Percentiles rank a stretch among this genome's conserved stretches.
Conservation (phyloP, 1,140 invertebrate genomes). For the Galleria mellonella region DNA sequence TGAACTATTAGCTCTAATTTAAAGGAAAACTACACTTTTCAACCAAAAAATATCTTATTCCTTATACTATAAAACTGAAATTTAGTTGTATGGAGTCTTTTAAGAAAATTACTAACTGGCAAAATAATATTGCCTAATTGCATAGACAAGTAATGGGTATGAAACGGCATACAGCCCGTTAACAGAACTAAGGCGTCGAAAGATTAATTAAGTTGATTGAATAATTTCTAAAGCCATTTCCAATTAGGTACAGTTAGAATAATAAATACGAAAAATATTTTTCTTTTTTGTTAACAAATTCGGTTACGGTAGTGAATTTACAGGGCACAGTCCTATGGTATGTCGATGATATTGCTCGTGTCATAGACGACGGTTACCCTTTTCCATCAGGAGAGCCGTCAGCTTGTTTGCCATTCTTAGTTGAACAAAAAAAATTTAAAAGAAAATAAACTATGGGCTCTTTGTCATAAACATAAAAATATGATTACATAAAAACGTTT, state of each 20-base stretch:
- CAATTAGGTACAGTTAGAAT: conserved; percentile 16
- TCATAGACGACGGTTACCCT: too few species aligned
- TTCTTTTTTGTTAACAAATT: too few species aligned
- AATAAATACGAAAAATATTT: background rate
- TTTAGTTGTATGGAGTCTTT: background rate
- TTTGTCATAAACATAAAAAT: too few species aligned
- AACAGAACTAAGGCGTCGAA: conserved; percentile 35
- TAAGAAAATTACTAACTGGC: background rate
- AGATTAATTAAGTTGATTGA: conserved; percentile 43
- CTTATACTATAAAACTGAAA: background rate
- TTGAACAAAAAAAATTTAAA: too few species aligned
- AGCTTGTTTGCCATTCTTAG: too few species aligned
- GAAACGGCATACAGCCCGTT: conserved; percentile 29
- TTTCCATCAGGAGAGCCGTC: too few species aligned
- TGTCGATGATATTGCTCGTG: too few species aligned
- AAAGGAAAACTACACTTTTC: background rate
- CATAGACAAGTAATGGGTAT: background rate
- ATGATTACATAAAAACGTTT: too few species aligned
- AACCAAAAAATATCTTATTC: background rate
- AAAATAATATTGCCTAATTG: conserved; percentile 5
- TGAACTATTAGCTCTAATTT: conserved; percentile 11
- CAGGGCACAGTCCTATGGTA: too few species aligned
- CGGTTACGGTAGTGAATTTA: too few species aligned
- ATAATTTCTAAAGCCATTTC: conserved; percentile 22
- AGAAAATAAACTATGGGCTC: too few species aligned